Percentiles rank a stretch among this genome's conserved stretches.
These are phyloP conservation scores for Tiliqua scincoides DNA, from an alignment of 2,113 vertebrate genomes.

Conservation along the genomic window DNA sequence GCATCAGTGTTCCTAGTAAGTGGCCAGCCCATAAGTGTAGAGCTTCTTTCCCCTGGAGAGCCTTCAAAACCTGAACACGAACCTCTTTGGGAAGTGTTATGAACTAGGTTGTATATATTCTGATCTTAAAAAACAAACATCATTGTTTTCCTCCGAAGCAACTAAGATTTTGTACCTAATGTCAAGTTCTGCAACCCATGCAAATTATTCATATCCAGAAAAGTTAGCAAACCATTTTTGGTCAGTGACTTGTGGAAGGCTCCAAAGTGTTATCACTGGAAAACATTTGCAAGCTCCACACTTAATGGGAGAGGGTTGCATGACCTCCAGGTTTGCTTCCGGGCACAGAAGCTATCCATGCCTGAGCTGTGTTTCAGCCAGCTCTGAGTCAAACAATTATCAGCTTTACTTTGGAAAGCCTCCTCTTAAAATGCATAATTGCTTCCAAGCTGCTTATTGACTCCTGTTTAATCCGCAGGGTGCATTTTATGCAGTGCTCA, in stretches of 20 bases:
- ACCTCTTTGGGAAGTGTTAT: neutral
- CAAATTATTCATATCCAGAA: neutral
- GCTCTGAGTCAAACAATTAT: neutral
- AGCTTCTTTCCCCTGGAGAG: neutral
- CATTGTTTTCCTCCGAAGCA: neutral
- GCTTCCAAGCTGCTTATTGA: neutral
- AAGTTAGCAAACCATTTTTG: too few relatives aligned
- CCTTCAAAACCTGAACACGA: neutral
- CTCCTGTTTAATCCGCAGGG: neutral
- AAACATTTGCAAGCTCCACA: neutral
- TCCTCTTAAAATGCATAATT: neutral
- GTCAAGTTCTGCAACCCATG: neutral
- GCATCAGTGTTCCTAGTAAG: too few relatives aligned
- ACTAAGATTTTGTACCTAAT: neutral
- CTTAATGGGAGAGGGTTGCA: neutral
- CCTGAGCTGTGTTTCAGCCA: neutral
- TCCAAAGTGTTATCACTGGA: too few relatives aligned
- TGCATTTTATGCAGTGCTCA: neutral
- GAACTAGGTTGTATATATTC: neutral
- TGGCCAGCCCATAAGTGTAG: neutral
- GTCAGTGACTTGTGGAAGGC: too few relatives aligned
- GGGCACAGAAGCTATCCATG: too few relatives aligned
- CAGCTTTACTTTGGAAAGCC: neutral
- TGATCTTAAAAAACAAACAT: too few relatives aligned
- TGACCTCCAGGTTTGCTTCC: neutral